These are phyloP conservation scores for Ectropis grisescens DNA, from an alignment of 1,140 invertebrate species.

Conservation along the genomic window DNA sequence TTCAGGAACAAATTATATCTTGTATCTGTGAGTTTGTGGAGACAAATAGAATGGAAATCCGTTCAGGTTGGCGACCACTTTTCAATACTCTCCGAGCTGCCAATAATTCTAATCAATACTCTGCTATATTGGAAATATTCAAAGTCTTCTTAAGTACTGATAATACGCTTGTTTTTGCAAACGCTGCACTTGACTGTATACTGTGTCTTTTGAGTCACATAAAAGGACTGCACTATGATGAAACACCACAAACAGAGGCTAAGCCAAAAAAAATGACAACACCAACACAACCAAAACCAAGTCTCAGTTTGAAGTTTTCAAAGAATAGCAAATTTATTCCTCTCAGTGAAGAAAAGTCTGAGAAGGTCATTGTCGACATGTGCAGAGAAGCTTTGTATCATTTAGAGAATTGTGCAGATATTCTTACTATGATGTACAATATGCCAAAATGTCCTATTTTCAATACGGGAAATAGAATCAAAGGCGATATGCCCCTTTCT, in stretches of 20 bases:
- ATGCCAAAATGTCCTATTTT: conserved; percentile 96
- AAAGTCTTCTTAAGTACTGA: conserved; percentile 92
- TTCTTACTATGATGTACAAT: conserved; percentile 91
- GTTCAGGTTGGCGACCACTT: conserved; percentile 93
- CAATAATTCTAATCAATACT: conserved; percentile 76
- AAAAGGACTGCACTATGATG: conserved; percentile 69
- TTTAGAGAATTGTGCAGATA: conserved; percentile 86
- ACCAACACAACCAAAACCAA: conserved; percentile 41
- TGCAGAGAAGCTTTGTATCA: conserved; percentile 90
- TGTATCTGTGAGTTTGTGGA: conserved; percentile 97
- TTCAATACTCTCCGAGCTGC: conserved; percentile 92
- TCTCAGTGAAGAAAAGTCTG: conserved; percentile 55
- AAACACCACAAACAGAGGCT: conserved; percentile 39
- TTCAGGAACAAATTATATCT: conserved; percentile 89
- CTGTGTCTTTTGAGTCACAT: conserved; percentile 84
- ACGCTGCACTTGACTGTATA: conserved; percentile 94
- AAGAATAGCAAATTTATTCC: conserved; percentile 61
- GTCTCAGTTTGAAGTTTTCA: conserved; percentile 50
- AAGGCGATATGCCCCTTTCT: conserved; percentile 81
- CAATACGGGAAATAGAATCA: conserved; percentile 89
- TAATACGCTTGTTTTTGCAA: conserved; percentile 93
- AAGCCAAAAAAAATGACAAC: conserved; percentile 51
- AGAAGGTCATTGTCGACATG: conserved; percentile 75
- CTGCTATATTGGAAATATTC: conserved; percentile 91
- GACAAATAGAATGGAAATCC: conserved; percentile 90